Percentiles rank a stretch among this genome's conserved stretches.
Conservation (phyloP, 2,113 vertebrate genomes). For the Mobula birostris region DNA sequence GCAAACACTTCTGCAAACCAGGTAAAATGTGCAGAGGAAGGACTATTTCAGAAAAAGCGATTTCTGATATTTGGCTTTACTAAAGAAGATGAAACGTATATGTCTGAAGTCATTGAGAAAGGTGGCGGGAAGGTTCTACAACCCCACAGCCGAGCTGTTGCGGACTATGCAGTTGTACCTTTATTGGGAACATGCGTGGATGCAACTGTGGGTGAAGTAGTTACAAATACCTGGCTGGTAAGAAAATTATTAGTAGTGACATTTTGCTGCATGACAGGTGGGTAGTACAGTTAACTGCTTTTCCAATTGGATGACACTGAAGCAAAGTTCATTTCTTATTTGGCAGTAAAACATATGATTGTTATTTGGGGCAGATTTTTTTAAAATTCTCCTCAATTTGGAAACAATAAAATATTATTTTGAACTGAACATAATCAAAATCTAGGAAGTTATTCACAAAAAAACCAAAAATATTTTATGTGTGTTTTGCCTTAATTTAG, state of each 20-base stretch:
- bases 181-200: constrained; percentile 78
- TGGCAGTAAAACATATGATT: not conserved
- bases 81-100: constrained; percentile 64
- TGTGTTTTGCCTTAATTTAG: not conserved
- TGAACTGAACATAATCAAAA: not conserved
- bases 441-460: not conserved
- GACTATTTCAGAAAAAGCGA: constrained; percentile 68
- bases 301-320: not conserved
- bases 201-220: constrained; percentile 81
- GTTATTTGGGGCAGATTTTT: not conserved
- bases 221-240: constrained; percentile 95
- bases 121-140: constrained; percentile 69
- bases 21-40: constrained; percentile 53
- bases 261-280: not conserved
- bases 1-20: constrained; percentile 40
- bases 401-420: constrained; percentile 9
- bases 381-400: not conserved
- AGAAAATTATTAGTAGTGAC: constrained; percentile 46
- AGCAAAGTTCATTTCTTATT: not conserved
- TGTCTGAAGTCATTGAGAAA: constrained; percentile 67
- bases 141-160: constrained; percentile 61
- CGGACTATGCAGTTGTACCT: constrained; percentile 86
- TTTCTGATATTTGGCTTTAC: constrained; percentile 81
- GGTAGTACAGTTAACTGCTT: not conserved
- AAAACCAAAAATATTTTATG: not conserved